Percentiles rank a stretch among this genome's conserved stretches.
phyloP scores from a whole-genome alignment of 2,888 invertebrate species.

The Mesoligia furuncula region DNA sequence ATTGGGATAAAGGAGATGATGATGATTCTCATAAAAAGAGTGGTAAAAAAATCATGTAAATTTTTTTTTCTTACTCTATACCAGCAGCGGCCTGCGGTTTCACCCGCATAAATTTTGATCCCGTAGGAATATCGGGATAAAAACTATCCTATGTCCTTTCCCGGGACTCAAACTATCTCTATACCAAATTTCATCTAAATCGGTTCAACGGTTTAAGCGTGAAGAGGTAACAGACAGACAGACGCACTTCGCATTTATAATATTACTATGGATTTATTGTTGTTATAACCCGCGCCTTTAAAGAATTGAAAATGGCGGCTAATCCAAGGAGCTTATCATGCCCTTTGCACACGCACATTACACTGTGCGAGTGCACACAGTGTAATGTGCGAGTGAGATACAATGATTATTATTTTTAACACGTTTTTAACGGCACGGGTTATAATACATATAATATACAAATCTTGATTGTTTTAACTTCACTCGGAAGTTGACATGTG shows the following conservation, averaged over 20 bases:
- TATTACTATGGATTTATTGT: background rate
- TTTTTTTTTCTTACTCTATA: too few relatives aligned
- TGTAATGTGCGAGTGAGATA: background rate
- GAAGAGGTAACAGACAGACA: too few relatives aligned
- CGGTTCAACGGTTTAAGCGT: too few relatives aligned
- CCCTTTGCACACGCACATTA: background rate
- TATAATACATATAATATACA: too few relatives aligned
- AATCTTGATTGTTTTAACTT: background rate
- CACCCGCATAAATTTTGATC: too few relatives aligned
- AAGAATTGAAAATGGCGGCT: background rate
- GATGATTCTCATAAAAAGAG: background rate
- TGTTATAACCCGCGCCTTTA: background rate
- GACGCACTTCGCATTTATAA: too few relatives aligned
- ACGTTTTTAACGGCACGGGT: background rate
- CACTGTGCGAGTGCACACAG: background rate
- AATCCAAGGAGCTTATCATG: background rate
- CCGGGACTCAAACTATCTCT: too few relatives aligned
- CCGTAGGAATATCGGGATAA: too few relatives aligned
- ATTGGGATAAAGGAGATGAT: background rate
- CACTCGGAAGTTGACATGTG: background rate
- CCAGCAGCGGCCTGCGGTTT: too few relatives aligned
- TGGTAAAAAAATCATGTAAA: background rate
- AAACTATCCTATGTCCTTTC: too few relatives aligned
- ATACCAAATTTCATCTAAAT: too few relatives aligned
- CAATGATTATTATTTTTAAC: background rate